phyloP scores from a whole-genome alignment of 2,888 invertebrate genomes.

The Oxystoma pomonae region DNA sequence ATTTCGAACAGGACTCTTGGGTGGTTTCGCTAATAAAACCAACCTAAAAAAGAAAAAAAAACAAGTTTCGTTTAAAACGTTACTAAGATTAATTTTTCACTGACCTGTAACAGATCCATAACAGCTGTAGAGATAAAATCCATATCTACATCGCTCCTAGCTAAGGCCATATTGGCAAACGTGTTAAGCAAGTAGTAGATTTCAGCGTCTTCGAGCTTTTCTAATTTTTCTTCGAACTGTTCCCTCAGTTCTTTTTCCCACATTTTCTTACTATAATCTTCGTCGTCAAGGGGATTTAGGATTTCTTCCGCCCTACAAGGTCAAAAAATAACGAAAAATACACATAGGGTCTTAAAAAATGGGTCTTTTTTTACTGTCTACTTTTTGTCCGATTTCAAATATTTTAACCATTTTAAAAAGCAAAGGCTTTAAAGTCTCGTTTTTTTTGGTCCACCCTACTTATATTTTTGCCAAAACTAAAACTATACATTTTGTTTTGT shows the following conservation, averaged over 20 bases:
- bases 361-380: too few relatives aligned
- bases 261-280: conserved; percentile 50
- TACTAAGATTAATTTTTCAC: background rate
- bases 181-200: conserved; percentile 73
- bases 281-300: conserved; percentile 33
- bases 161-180: conserved; percentile 75
- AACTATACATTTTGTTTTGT: too few relatives aligned
- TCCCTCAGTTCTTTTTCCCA: conserved; percentile 49
- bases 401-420: too few relatives aligned
- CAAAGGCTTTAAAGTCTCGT: too few relatives aligned
- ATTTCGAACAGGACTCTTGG: conserved; percentile 69
- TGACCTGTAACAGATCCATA: conserved; percentile 65
- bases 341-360: too few relatives aligned
- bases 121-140: conserved; percentile 63
- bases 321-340: too few relatives aligned
- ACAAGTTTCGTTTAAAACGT: background rate
- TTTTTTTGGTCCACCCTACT: too few relatives aligned
- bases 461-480: too few relatives aligned
- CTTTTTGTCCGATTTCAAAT: too few relatives aligned
- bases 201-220: conserved; percentile 64
- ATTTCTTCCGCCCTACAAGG: conserved; percentile 39
- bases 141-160: conserved; percentile 56
- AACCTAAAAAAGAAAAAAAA: conserved; percentile 50
- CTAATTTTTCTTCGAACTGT: conserved; percentile 62
- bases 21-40: conserved; percentile 68